These are phyloP conservation scores for Ceramica pisi DNA, from an alignment of 2,888 invertebrate species.

Conservation along the genomic window DNA sequence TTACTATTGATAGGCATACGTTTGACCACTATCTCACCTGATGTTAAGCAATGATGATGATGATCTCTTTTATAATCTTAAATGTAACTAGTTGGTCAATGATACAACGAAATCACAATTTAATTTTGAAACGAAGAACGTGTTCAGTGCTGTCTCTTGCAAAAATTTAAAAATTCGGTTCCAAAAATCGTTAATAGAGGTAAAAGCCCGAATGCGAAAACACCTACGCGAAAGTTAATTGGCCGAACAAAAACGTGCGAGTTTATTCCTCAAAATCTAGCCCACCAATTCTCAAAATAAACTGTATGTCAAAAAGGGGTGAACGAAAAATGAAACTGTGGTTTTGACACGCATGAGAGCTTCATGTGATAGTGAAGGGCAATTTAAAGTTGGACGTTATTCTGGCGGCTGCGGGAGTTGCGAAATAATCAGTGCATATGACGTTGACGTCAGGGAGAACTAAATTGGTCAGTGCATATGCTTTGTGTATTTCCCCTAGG, in stretches of 20 bases:
- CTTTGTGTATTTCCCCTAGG: background rate
- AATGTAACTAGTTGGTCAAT: background rate
- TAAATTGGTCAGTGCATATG: background rate
- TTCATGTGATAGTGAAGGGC: too few species aligned
- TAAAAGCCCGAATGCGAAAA: background rate
- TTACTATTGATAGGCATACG: too few species aligned
- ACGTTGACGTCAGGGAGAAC: too few species aligned
- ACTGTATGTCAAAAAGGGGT: background rate
- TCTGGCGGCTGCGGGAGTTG: too few species aligned
- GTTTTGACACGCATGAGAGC: background rate
- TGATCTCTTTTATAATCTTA: background rate
- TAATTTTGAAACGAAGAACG: background rate
- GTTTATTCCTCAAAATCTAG: background rate
- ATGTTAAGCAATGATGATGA: too few species aligned
- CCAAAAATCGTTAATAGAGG: background rate
- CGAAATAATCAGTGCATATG: too few species aligned
- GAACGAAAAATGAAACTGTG: background rate
- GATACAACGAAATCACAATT: background rate
- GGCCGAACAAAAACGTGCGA: background rate
- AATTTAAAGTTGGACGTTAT: background rate
- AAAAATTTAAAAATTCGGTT: background rate
- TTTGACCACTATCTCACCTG: too few species aligned
- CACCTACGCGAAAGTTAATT: background rate
- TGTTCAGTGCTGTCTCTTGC: background rate
- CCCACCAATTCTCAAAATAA: background rate